phyloP scores from a whole-genome alignment of 2,888 invertebrate species.

The Andrena flavipes region DNA sequence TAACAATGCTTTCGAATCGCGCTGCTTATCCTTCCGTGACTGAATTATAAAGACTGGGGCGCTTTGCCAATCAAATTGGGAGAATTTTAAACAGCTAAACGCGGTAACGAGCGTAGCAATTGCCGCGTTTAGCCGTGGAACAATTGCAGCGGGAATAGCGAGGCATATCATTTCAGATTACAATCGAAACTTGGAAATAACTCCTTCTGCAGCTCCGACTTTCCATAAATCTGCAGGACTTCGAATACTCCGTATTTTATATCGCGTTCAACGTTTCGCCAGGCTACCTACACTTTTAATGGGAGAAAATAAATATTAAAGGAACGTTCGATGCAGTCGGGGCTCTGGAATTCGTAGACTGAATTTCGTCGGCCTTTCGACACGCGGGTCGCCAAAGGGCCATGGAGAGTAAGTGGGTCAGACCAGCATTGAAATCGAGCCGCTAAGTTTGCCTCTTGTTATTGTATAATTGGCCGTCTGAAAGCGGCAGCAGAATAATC shows the following conservation, averaged over 20 bases:
- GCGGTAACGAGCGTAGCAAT: slow-evolving; percentile 1
- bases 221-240: too few relatives aligned
- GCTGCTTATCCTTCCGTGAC: not conserved
- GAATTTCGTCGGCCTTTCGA: not conserved
- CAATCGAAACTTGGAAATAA: too few relatives aligned
- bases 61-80: not conserved
- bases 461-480: slow-evolving; percentile 69
- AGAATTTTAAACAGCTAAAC: slow-evolving; percentile 15
- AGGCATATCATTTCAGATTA: not conserved
- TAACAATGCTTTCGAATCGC: slow-evolving; percentile 15
- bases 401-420: slow-evolving; percentile 55
- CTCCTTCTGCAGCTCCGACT: too few relatives aligned
- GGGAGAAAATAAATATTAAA: not conserved
- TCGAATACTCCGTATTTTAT: too few relatives aligned
- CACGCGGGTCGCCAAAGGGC: not conserved
- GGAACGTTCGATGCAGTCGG: not conserved
- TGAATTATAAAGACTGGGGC: not conserved
- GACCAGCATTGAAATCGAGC: slow-evolving; percentile 56
- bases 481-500: slow-evolving; percentile 59
- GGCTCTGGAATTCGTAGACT: too few relatives aligned
- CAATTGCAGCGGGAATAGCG: not conserved
- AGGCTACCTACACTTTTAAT: not conserved
- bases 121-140: slow-evolving; percentile 15
- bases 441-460: slow-evolving; percentile 47
- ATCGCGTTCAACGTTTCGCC: too few relatives aligned